Base-by-base conservation (phyloP, 2,797 vertebrate genomes). In the Hypotaenidia philippensis region DNA sequence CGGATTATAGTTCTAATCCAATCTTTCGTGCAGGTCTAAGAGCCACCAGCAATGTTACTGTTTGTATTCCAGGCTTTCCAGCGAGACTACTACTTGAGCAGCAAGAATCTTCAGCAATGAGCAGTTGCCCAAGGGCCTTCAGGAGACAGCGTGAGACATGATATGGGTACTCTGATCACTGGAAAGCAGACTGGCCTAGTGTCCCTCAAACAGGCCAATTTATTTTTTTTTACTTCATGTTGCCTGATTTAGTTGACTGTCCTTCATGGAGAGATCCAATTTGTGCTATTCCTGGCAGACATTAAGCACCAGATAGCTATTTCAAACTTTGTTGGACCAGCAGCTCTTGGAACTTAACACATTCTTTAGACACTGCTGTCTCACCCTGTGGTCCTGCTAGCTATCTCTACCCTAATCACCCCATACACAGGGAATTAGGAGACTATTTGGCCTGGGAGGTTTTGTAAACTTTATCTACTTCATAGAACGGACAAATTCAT, bases 371-470 rank as follows among this genome's bases (percentile, higher is more conserved):
- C 61, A 34, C 19, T 76, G 34, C n/a, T 70, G 15, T 4, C 59
- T 93, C 15, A 55, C 11, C 5, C 6, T 5, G 11, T 27, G 61
- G 23, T 38, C 20, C 13, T 66, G 1, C 15, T 41, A 59, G 5
- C 15, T 60, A 32, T 1, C 0, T 5, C 2, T 6, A 76, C 5
- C 5, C 9, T 29, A 36, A 5, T 4, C 5, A 56, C 5, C 3
- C 5, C 9, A 59, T 75, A n/a, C 9, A 23, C 20, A 52, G 10
- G 3, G 9, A 49, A 41, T 22, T 13, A 72, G 18, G 8, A 56
- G 13, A 27, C 18, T 31, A 66, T 19, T 75, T 68, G 13, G 5
- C 23, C 18, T 60, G 15, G 8, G 3, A 10, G 57, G 26, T 49
- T 78, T 4, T 71, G 15, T 45, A 13, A 55, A 38, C 27, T 75